Percentiles rank a stretch among this genome's conserved stretches.
Evolutionary conservation across 2,113 vertebrate species (phyloP).

Genomic region (Brachypodius melanocephalos): DNA sequence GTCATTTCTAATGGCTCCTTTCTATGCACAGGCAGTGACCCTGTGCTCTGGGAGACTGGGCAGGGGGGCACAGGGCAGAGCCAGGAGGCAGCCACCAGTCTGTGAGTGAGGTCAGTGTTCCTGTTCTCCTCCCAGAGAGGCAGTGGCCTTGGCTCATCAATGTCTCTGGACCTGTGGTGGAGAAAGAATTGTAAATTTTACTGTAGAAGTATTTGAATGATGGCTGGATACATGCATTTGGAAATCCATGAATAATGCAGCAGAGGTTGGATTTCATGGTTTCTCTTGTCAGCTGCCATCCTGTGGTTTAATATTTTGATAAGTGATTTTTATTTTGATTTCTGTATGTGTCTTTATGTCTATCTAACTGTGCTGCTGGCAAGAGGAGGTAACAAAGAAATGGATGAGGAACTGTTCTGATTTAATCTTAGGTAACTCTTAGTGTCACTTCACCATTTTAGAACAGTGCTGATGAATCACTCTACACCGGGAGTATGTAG

Average conservation of each 20-base stretch:
- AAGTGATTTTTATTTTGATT: neutral
- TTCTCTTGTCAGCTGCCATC: neutral
- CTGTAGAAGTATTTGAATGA: neutral
- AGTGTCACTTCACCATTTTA: neutral
- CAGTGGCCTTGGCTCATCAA: neutral
- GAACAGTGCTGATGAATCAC: neutral
- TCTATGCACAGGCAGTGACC: accelerated
- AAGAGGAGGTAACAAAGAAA: neutral
- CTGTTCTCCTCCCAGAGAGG: neutral
- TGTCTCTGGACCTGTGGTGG: neutral
- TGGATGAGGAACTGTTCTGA: neutral
- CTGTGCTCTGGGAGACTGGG: neutral
- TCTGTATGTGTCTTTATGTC: neutral
- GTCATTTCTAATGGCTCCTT: neutral
- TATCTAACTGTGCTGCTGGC: neutral
- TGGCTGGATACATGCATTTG: neutral
- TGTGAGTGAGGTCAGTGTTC: neutral
- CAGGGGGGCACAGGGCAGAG: neutral
- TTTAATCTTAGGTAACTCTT: neutral
- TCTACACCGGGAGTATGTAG: neutral
- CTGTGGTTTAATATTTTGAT: neutral
- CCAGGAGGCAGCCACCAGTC: neutral
- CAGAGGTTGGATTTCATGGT: neutral
- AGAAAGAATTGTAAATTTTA: neutral
- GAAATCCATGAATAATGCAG: neutral